Evolutionary conservation across 2,797 vertebrate genomes (phyloP).

Genomic region (Peromyscus eremicus): DNA sequence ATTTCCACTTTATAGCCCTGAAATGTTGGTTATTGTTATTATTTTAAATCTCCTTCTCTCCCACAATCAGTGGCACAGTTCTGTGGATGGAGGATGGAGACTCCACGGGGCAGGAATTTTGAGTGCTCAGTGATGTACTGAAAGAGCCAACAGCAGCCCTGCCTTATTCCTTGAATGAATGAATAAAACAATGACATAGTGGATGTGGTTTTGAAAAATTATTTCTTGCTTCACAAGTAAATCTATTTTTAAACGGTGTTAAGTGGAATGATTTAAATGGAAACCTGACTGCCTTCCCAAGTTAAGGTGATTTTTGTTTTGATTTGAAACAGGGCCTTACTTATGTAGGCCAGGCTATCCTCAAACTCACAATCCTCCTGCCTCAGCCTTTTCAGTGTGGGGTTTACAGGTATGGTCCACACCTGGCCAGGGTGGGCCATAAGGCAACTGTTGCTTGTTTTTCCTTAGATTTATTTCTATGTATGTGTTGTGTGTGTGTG

Average conservation of each 20-base stretch:
- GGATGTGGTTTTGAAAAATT: conserved; percentile 56
- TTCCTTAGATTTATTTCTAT: not conserved
- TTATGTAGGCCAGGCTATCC: not conserved
- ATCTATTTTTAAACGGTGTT: conserved; percentile 2
- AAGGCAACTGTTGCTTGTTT: not conserved
- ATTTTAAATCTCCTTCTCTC: conserved; percentile 34
- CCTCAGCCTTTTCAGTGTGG: not conserved
- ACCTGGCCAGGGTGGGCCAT: not conserved
- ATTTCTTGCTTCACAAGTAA: conserved; percentile 39
- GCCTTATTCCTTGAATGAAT: conserved; percentile 33
- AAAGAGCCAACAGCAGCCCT: not conserved
- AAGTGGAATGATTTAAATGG: not conserved
- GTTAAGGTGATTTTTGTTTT: conserved; percentile 1
- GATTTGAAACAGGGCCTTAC: not conserved
- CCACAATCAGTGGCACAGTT: not conserved
- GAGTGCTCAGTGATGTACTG: not conserved
- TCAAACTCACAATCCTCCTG: not conserved
- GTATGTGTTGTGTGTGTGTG: not conserved
- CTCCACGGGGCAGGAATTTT: not conserved
- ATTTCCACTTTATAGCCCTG: conserved; percentile 52
- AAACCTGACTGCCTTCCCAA: conserved; percentile 49
- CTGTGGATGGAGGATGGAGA: not conserved
- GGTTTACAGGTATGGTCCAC: not conserved
- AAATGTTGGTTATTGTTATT: conserved; percentile 33
- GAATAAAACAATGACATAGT: not conserved